Evolutionary conservation across 2,888 invertebrate species (phyloP).

Genomic region (Cancer borealis): DNA sequence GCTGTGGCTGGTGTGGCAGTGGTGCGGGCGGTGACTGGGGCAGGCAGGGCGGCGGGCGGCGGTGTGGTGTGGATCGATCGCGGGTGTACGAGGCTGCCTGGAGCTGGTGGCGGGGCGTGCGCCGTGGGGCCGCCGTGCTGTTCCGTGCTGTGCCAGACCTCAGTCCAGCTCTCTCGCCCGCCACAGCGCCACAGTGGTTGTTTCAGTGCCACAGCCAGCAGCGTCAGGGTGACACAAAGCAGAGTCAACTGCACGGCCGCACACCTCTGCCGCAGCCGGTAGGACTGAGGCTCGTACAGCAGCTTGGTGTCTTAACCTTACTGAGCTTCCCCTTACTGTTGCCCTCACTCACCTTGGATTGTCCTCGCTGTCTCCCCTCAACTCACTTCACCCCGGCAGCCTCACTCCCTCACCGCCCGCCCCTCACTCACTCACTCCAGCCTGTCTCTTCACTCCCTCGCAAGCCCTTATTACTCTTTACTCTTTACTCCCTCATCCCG

Average conservation of each 20-base stretch:
- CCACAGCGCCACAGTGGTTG: slow-evolving; percentile 37
- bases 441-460: background rate
- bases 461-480: background rate
- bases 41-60: slow-evolving; percentile 33
- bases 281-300: background rate
- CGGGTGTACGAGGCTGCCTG: slow-evolving; percentile 7
- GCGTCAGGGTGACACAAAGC: slow-evolving; percentile 18
- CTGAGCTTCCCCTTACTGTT: background rate
- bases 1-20: slow-evolving; percentile 34
- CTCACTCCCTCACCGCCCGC: background rate
- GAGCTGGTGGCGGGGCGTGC: slow-evolving; percentile 29
- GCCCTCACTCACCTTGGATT: slow-evolving; percentile 4
- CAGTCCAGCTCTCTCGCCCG: slow-evolving; percentile 37
- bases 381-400: slow-evolving; percentile 2
- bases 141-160: slow-evolving; percentile 29
- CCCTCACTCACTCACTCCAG: background rate
- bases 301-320: background rate
- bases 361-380: slow-evolving; percentile 5
- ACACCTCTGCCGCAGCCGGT: slow-evolving; percentile 30
- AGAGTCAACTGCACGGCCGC: background rate
- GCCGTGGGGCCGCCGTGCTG: slow-evolving; percentile 24
- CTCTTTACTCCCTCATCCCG: background rate
- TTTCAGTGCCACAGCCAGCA: background rate
- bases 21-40: slow-evolving; percentile 34
- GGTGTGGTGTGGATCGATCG: slow-evolving; percentile 33